Conservation (phyloP, 23 tunicate genomes). For the Halocynthia aurantium region DNA sequence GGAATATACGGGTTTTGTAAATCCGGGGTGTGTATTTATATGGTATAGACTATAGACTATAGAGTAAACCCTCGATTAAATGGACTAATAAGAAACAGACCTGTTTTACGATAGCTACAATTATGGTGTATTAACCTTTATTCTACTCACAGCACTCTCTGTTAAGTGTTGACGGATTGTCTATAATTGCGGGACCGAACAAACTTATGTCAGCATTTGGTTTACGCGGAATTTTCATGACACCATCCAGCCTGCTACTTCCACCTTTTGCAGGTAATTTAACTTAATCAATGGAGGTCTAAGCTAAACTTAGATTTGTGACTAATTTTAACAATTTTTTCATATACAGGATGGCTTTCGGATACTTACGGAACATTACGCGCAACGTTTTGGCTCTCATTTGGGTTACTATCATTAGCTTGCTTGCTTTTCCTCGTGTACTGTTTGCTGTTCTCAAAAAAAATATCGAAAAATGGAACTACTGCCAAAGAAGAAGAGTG, state of each 20-base stretch:
- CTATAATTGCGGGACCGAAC: not conserved
- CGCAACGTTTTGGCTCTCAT: not conserved
- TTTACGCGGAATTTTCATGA: not conserved
- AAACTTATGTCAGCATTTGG: constrained; percentile 11
- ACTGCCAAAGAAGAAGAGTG: no score
- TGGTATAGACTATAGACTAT: no score
- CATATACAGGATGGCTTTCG: not conserved
- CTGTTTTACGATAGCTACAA: not conserved
- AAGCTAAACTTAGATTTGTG: no score
- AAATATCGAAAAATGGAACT: no score
- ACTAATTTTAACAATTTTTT: no score
- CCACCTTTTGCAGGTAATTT: constrained; percentile 7
- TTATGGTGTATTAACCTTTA: not conserved
- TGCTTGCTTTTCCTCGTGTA: no score
- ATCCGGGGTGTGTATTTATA: not conserved
- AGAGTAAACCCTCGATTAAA: no score
- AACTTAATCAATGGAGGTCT: not conserved
- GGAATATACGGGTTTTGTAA: not conserved
- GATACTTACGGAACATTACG: not conserved
- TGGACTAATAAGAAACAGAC: no score
- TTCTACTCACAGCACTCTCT: not conserved
- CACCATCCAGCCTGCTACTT: not conserved
- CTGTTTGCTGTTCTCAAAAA: no score
- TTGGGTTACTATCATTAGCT: not conserved
- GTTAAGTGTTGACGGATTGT: not conserved